These are phyloP conservation scores for Tringa solitaria DNA, from an alignment of 2,113 vertebrate species.

Conservation along the genomic window DNA sequence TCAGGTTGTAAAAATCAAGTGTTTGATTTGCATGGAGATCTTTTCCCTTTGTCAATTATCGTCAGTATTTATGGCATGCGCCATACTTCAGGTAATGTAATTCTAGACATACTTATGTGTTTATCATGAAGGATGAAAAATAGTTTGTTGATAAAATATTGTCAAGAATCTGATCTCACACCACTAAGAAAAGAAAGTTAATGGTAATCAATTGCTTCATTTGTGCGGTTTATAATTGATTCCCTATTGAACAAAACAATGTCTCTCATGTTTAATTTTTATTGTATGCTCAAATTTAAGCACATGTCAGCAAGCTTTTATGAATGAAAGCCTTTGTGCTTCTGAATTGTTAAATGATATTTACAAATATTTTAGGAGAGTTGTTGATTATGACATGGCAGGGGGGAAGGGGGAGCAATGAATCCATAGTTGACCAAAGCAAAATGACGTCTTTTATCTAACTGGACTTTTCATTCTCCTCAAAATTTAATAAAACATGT, in stretches of 20 bases:
- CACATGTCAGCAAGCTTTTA: neutral
- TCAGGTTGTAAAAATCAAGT: neutral
- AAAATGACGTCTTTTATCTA: neutral
- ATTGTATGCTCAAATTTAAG: neutral
- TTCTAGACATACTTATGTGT: neutral
- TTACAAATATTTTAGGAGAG: neutral
- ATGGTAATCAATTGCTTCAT: neutral
- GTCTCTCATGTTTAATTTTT: neutral
- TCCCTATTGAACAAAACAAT: neutral
- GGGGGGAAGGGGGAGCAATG: neutral
- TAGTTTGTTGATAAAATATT: neutral
- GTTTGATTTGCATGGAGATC: neutral
- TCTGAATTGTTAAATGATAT: neutral
- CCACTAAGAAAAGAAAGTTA: neutral
- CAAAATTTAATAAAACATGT: slow-evolving; percentile 13
- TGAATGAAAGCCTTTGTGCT: neutral
- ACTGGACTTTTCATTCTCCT: neutral
- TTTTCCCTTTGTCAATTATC: neutral
- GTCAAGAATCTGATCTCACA: neutral
- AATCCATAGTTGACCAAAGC: neutral
- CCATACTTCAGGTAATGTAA: neutral
- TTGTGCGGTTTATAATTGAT: neutral
- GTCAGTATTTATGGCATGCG: neutral
- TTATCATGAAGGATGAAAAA: neutral
- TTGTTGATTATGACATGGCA: neutral